Evolutionary conservation across 2,113 vertebrate genomes (phyloP), one percentile per base, ranked within the genome.

Genomic region (Podarcis muralis): DNA sequence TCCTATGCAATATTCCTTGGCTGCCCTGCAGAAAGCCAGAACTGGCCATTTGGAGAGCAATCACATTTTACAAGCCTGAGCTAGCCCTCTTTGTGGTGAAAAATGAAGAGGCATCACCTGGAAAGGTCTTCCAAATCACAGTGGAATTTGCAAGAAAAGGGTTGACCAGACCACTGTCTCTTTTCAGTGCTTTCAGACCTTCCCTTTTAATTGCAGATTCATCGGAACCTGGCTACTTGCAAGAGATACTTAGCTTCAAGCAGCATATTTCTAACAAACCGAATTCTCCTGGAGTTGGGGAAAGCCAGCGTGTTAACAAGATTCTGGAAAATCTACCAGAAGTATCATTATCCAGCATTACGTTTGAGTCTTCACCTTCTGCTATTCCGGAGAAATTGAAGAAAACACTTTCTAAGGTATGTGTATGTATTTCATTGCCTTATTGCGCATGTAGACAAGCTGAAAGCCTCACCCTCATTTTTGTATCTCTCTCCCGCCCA

Each of bases 221-320:
- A 88, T 81, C 53, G 0, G 43, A 87, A 40, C 95, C 94, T 40
- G 92, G 93, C 1, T 97, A 88, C 71, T 12, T 95, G 30, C 96
- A 95, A 88, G 90, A 93, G 48, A 97, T 98, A 0, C 53, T 97
- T 25, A 92, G 93, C 66, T 96, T n/a, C 89, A 87, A 92, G 68
- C 96, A 96, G 90, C 94, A 0, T 0, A 13, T 93, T 75, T 92
- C 93, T 81, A 93, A 37, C 11, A 85, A 93, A 62, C 92, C 81
- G 0, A 79, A 72, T 84, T 86, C 95, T 40, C 93, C 92, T 40
- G 93, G 84, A 22, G 93, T 93, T 79, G 84, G 68, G 8, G 65
- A 89, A 22, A 90, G 88, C n/a, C 23, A 59, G 6, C n/a, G 57
- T 76, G 83, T 81, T 77, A 90, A 16, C 91, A 81, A 72, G 78